phyloP scores from a whole-genome alignment of 2,888 invertebrate species.

The Lacanobia oleracea region DNA sequence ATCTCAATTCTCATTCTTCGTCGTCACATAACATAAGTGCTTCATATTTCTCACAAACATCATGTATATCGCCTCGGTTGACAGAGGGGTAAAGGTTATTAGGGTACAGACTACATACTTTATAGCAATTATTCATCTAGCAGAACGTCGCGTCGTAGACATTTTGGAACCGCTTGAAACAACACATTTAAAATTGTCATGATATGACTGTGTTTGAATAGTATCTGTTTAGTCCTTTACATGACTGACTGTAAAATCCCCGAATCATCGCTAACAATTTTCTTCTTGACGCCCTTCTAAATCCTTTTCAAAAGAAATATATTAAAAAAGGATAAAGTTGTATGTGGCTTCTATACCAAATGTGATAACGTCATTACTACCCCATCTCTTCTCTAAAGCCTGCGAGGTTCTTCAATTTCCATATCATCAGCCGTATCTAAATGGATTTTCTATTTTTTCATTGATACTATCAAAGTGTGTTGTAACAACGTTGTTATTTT shows the following conservation, averaged over 20 bases:
- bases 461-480: conserved; percentile 23
- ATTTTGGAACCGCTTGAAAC: neutral
- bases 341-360: neutral
- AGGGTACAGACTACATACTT: conserved; percentile 3
- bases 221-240: neutral
- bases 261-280: neutral
- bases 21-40: neutral
- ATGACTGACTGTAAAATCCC: neutral
- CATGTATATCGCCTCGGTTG: conserved; percentile 11
- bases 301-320: neutral
- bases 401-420: conserved; percentile 12
- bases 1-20: neutral
- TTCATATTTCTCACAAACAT: conserved; percentile 16
- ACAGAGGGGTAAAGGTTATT: conserved; percentile 43
- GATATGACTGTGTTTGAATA: neutral
- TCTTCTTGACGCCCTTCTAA: neutral
- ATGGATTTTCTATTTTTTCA: conserved; percentile 41
- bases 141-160: conserved; percentile 13
- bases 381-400: neutral
- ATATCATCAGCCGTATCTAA: conserved; percentile 16
- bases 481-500: conserved; percentile 44
- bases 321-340: too few species aligned
- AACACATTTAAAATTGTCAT: too few species aligned
- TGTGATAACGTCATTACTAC: neutral
- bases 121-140: conserved; percentile 40